Base-by-base conservation (phyloP, 1,140 invertebrate genomes). In the Oppia nitens region DNA sequence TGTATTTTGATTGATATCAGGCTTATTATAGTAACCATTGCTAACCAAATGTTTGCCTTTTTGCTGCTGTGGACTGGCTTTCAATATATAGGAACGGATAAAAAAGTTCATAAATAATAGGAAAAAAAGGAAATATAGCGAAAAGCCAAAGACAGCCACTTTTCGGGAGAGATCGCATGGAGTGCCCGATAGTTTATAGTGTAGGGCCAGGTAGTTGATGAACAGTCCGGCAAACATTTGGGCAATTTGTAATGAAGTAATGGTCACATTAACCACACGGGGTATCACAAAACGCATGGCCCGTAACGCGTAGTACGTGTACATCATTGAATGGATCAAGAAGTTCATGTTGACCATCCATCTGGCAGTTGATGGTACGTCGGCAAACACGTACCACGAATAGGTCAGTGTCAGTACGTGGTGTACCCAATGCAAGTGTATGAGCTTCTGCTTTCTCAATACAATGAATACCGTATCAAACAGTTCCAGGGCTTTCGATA, bases 311-410 rank as follows among this genome's bases (percentile, higher is more conserved):
- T 79, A 79, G 66, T 79, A 79, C 26, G 62, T 54, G 61, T 73
- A 73, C 72, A 73, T 74, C 48, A 67, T 60, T 61, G 90, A 87
- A 74, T 98, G 95, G 23, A 98, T 92, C 96, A 80, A 64, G 78
- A 80, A 98, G 74, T 98, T 98, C 86, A 98, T 95, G 20, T 91
- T 87, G 68, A 97, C 87, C 72, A 95, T 98, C 93, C 94, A 98
- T 53, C 91, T 78, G 17, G 51, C 49, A 3, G 40, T 59, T 24
- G 20, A 32, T 3, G 32, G 55, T 11, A 59, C 52, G 47, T 57
- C 56, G 3, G 17, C 17, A 49, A 89, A 94, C 3, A 88, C 87
- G 20, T 90, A 85, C 56, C 56, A 57, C 9, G 47, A 50, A 24
- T 48, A 98, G 25, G 96, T 78, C 25, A 98, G 78, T 6, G 80